Percentiles rank a stretch among this genome's conserved stretches.
Conservation (phyloP, 2,797 vertebrate species). For the Hypotaenidia philippensis region DNA sequence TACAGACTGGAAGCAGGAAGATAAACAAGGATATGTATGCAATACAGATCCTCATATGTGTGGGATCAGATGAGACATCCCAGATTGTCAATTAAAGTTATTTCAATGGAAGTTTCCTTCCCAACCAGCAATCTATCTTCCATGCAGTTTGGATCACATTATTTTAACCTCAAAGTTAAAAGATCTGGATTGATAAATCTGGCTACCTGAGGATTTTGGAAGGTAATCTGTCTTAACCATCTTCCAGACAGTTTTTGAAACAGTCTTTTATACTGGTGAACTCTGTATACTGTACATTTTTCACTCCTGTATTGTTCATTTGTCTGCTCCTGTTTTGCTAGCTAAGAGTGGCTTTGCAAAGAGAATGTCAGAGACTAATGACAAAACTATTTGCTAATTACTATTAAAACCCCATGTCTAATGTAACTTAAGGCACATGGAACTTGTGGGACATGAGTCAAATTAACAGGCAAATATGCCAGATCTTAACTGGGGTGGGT, state of each 20-base stretch:
- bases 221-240: slow-evolving; percentile 45
- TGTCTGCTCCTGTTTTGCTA: neutral
- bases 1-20: neutral
- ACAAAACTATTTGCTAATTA: slow-evolving; percentile 26
- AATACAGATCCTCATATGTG: neutral
- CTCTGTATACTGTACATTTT: slow-evolving; percentile 27
- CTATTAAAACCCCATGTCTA: neutral
- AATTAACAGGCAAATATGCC: neutral
- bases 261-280: slow-evolving; percentile 23
- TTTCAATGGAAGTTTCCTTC: neutral
- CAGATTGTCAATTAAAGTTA: neutral
- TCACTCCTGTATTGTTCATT: slow-evolving; percentile 20
- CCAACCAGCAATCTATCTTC: slow-evolving; percentile 27
- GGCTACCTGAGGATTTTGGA: slow-evolving; percentile 27
- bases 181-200: slow-evolving; percentile 28
- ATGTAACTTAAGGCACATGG: slow-evolving; percentile 8
- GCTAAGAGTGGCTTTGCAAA: neutral
- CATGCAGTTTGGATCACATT: neutral
- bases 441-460: neutral
- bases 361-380: slow-evolving; percentile 15
- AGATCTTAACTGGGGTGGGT: neutral
- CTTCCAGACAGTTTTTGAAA: slow-evolving; percentile 54
- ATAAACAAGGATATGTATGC: neutral
- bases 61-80: neutral
- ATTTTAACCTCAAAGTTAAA: slow-evolving; percentile 33